Evolutionary conservation across 2,888 invertebrate species (phyloP).

Genomic region (Andrena camellia): DNA sequence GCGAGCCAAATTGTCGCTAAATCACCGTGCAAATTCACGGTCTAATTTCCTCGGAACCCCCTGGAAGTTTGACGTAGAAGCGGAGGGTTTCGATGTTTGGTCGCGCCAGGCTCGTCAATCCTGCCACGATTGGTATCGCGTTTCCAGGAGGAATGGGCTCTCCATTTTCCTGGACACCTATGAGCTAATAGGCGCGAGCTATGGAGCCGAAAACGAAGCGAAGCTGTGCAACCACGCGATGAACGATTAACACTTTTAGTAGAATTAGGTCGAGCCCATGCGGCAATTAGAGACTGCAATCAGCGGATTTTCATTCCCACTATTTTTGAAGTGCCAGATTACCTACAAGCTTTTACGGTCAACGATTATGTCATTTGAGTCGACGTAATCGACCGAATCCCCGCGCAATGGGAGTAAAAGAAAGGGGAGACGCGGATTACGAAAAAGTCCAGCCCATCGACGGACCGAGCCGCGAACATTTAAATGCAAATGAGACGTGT

Average conservation of each 20-base stretch:
- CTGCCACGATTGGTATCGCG: not conserved
- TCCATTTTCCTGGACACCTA: not conserved
- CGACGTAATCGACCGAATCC: constrained; percentile 25
- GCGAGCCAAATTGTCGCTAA: not conserved
- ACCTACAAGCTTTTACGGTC: constrained; percentile 2
- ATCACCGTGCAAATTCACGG: not conserved
- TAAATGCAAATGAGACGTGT: constrained; percentile 21
- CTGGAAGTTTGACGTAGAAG: not conserved
- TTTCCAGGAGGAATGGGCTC: not conserved
- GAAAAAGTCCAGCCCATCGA: not conserved
- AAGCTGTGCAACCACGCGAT: not conserved
- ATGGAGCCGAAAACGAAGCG: not conserved
- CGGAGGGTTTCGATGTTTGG: not conserved
- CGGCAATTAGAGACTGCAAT: constrained; percentile 18
- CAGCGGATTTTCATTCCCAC: constrained; percentile 17
- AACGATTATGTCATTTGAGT: constrained; percentile 27
- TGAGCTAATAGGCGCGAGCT: too few species aligned
- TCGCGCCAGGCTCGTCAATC: not conserved
- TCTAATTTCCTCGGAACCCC: not conserved
- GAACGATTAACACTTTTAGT: constrained; percentile 18
- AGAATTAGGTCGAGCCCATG: not conserved
- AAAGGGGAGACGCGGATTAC: not conserved
- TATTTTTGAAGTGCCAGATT: constrained; percentile 15
- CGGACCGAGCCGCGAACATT: constrained; percentile 6
- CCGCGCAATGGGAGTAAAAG: not conserved